Conservation (phyloP, 2,797 vertebrate genomes). For the Rhynchonycteris naso region DNA sequence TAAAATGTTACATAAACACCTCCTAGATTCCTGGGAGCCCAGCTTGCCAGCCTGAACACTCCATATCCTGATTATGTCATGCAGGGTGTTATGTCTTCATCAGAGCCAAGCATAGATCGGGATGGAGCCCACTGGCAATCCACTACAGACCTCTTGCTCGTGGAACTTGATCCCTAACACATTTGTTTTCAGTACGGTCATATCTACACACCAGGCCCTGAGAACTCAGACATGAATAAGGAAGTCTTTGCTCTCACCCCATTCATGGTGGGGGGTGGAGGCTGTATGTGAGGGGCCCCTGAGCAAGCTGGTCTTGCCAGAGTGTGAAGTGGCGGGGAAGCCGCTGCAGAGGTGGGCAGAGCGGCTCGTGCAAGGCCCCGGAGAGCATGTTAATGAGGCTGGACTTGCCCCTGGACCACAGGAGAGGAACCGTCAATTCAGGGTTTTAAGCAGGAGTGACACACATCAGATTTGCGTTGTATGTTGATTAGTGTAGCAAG, state of each 20-base stretch:
- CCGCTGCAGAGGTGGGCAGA: neutral
- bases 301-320: neutral
- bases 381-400: neutral
- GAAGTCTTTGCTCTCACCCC: neutral
- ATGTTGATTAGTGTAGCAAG: too few relatives aligned
- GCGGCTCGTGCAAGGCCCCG: neutral
- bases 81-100: neutral
- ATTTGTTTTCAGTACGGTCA: neutral
- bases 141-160: neutral
- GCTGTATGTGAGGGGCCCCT: neutral
- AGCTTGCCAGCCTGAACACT: neutral
- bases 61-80: neutral
- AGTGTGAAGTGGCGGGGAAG: neutral
- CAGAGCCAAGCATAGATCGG: neutral
- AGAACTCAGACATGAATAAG: neutral
- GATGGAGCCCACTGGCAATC: neutral
- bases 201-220: neutral
- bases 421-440: neutral
- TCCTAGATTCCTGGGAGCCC: neutral
- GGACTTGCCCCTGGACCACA: neutral
- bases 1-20: neutral
- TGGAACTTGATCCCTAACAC: neutral
- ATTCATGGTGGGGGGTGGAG: neutral
- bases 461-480: neutral
- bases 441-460: neutral